phyloP scores from a whole-genome alignment of 1,140 invertebrate genomes.

The Tyrophagus putrescentiae region DNA sequence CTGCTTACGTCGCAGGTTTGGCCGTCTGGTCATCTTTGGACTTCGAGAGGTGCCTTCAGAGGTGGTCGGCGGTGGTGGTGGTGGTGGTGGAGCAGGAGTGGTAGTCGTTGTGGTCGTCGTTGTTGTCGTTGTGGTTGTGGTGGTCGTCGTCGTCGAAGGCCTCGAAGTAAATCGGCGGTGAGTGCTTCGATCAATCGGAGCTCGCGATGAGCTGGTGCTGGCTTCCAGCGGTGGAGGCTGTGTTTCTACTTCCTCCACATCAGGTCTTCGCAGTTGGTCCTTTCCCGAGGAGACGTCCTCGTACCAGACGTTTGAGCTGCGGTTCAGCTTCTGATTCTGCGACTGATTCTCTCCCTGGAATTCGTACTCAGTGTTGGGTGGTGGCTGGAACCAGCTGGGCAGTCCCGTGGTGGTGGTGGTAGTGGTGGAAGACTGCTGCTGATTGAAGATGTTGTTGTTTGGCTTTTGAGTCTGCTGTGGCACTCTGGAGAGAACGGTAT shows the following conservation, averaged over 20 bases:
- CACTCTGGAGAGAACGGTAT: too few relatives aligned
- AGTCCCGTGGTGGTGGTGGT: not conserved
- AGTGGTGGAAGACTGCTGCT: too few relatives aligned
- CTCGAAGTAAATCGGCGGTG: too few relatives aligned
- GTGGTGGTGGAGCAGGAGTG: conserved; percentile 22
- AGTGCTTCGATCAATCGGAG: too few relatives aligned
- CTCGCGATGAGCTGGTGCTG: too few relatives aligned
- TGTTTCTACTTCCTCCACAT: too few relatives aligned
- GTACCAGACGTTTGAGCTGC: not conserved
- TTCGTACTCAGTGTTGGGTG: not conserved
- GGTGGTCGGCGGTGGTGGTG: not conserved
- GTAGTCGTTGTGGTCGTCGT: conserved; percentile 29
- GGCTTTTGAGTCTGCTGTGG: too few relatives aligned
- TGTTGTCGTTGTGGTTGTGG: conserved; percentile 12
- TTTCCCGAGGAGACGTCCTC: not conserved
- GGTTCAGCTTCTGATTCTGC: not conserved
- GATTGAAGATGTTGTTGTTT: too few relatives aligned
- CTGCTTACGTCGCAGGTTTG: not conserved
- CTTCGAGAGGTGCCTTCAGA: not conserved
- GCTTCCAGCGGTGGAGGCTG: too few relatives aligned
- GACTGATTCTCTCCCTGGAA: not conserved
- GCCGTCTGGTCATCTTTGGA: conserved; percentile 4
- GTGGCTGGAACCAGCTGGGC: not conserved
- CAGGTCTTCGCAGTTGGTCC: not conserved
- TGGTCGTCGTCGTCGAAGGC: conserved; percentile 9